These are phyloP conservation scores for Grallaria varia DNA, from an alignment of 2,113 vertebrate genomes.

Conservation along the genomic window DNA sequence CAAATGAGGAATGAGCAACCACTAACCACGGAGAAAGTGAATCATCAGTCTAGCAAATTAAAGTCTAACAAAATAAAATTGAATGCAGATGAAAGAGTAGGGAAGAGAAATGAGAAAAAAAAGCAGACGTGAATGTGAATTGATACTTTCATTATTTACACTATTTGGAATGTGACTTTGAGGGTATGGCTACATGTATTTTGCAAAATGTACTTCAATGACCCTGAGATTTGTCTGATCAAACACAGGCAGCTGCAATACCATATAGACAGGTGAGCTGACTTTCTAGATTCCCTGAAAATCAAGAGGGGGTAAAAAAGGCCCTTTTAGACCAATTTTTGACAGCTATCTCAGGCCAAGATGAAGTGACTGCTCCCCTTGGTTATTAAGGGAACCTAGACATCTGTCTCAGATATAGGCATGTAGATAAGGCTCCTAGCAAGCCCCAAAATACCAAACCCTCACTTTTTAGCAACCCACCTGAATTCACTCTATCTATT, in stretches of 20 bases:
- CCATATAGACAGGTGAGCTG: not conserved
- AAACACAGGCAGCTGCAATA: not conserved
- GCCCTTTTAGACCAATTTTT: not conserved
- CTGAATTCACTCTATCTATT: not conserved
- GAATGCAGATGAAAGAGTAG: not conserved
- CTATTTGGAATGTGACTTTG: not conserved
- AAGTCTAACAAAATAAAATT: slow-evolving; percentile 7
- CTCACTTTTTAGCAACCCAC: not conserved
- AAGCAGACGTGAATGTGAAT: not conserved
- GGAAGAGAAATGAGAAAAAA: not conserved
- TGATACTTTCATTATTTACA: not conserved
- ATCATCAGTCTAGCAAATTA: slow-evolving; percentile 16
- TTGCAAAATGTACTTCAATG: not conserved
- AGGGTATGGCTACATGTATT: not conserved
- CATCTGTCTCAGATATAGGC: not conserved
- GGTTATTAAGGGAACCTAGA: not conserved
- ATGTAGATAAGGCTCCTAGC: not conserved
- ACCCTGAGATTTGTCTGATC: not conserved
- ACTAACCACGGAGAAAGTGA: not conserved
- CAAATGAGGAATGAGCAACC: not conserved
- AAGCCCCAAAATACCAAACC: not conserved
- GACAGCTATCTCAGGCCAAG: not conserved
- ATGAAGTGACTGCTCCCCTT: not conserved
- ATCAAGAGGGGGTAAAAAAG: not conserved
- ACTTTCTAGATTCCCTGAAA: not conserved